Conservation (phyloP, 2,797 vertebrate species). For the Onychomys arenicola region DNA sequence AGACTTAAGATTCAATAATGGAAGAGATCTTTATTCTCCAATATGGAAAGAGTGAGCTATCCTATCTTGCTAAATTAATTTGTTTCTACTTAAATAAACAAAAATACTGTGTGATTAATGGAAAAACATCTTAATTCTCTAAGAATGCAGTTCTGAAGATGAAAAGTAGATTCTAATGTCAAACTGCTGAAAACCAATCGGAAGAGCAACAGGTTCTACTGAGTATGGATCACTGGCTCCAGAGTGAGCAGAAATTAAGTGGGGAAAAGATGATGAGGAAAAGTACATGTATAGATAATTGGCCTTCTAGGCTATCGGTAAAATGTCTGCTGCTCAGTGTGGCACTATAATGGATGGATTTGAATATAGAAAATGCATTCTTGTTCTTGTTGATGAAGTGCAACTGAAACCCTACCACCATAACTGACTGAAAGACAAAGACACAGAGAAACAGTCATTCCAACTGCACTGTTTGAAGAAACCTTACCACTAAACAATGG, state of each 20-base stretch:
- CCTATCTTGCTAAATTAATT: background rate
- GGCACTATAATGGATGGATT: background rate
- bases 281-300: background rate
- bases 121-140: background rate
- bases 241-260: background rate
- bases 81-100: background rate
- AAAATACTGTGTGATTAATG: background rate
- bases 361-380: background rate
- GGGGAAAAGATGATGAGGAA: background rate
- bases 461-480: background rate
- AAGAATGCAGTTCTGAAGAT: slow-evolving; percentile 13
- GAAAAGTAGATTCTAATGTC: background rate
- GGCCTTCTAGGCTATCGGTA: background rate
- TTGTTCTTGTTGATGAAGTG: background rate
- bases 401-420: background rate
- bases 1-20: slow-evolving; percentile 31
- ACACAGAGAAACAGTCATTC: slow-evolving; percentile 3
- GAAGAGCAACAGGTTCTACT: background rate
- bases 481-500: background rate
- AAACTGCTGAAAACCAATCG: background rate
- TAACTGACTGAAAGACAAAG: background rate
- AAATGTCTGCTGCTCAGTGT: background rate
- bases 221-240: background rate
- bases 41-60: background rate
- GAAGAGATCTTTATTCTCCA: background rate